Evolutionary conservation across 2,888 invertebrate genomes (phyloP), one percentile per base, ranked within the genome.

Genomic region (Spisula solida): DNA sequence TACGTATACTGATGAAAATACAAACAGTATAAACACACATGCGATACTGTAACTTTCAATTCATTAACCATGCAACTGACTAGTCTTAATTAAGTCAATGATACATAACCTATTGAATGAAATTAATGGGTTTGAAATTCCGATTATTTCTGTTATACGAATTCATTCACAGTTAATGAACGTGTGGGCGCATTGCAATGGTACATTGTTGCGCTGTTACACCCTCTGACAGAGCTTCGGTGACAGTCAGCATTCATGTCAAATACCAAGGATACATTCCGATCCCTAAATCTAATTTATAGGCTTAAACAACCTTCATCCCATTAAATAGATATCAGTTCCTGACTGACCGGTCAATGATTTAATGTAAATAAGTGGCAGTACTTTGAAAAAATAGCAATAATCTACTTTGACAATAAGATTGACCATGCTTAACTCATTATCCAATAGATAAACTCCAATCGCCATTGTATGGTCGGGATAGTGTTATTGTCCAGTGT

Each of bases 391-490:
- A 31, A 56, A 83, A 75, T 79, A 41, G 56, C 70, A 79, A 16
- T 48, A 88, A 84, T 87, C 82, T 82, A 82, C 82, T 78, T 51
- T 87, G 82, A 87, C 87, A 87, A 87, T 87, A 56, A 82, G 81
- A 82, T 87, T 87, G 87, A 79, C 87, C 82, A 82, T 82, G 87
- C 87, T 87, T 87, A 87, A 87, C 82, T 78, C 75, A 78, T 87
- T 87, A 87, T 82, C 82, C 87, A 87, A 87, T 87, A 87, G 87
- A 87, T 87, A 87, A 87, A 82, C 82, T 56, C 70, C 31, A n/a
- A 48, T 41, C 29, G 34, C 60, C 60, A 81, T 83, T 88, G 60
- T 88, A n/a, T 80, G 47, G 8, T 10, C 51, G 25, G 80, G 83
- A 88, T 88, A 80, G 83, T 88, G 81, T 84, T 88, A 55, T 83